Base-by-base conservation (phyloP, 2,113 vertebrate genomes). In the Atherinomorus stipes region DNA sequence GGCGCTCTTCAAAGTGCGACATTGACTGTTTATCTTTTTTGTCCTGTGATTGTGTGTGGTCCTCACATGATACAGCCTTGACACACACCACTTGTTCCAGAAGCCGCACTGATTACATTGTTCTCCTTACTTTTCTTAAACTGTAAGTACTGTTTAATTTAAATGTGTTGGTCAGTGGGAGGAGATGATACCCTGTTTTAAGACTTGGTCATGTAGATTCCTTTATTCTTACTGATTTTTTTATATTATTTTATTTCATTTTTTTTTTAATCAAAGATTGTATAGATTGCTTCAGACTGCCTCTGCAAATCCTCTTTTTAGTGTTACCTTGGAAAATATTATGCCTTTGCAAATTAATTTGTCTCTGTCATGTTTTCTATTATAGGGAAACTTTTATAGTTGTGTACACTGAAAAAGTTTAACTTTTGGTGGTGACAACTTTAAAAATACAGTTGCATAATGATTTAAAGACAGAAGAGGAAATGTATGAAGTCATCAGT, bases 41-140 rank as follows among this genome's bases (percentile, higher is more conserved):
- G 28, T 19, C 21, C 45, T 73, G 26, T 67, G 40, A 26, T 54
- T 21, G 16, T 76, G 63, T 71, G 12, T 7, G n/a, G 25, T 57
- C 57, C 52, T 79, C 15, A 52, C 38, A 22, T 22, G 23, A 18
- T n/a, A 31, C 52, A 59, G 37, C 25, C 31, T 54, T 70, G n/a
- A 60, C 58, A 68, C 56, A 38, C 45, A 53, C 34, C 34, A 61
- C 52, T 25, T 28, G 26, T 68, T 28, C 21, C 50, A 56, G 34
- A 65, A 38, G 23, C 21, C 45, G 60, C 22, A 62, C 11, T 60
- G 26, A 61, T 57, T 49, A 19, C 25, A 26, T 60, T 23, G 21
- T 49, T 7, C 38, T 34, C 31, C 2, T 38, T 62, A 28, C 2
- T 45, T 42, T 23, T 26, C 18, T 12, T 34, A 37, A n/a, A 22